Evolutionary conservation across 2,797 vertebrate species (phyloP).

Genomic region (Hyperoplus lanceolatus): DNA sequence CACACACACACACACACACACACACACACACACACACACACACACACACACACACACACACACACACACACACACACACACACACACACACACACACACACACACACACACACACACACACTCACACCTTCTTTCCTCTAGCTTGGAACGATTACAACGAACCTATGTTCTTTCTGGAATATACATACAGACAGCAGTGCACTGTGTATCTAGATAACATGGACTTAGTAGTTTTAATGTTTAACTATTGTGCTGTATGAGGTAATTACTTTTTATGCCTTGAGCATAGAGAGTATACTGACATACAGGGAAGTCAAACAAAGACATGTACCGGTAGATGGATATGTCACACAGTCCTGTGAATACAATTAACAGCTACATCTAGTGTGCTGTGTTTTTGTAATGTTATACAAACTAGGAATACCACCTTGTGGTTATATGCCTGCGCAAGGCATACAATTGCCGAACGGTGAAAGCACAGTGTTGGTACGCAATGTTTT

Average conservation of each 20-base stretch:
- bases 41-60: no score
- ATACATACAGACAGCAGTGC: not conserved
- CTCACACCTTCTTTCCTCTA: not conserved
- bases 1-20: constrained; percentile 10
- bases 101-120: constrained; percentile 6
- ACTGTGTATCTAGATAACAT: not conserved
- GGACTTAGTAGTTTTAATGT: not conserved
- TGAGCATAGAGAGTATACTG: no score
- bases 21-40: not conserved
- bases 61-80: constrained; percentile 10
- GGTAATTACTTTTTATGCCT: no score
- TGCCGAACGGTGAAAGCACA: no score
- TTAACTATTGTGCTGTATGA: no score
- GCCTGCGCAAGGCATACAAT: no score
- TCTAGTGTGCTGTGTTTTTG: not conserved
- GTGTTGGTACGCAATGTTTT: no score
- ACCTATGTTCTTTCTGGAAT: not conserved
- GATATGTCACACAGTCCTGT: not conserved
- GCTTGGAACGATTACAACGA: not conserved
- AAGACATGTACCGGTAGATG: not conserved
- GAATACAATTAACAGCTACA: not conserved
- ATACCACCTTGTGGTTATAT: no score
- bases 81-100: constrained; percentile 1
- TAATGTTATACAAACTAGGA: not conserved
- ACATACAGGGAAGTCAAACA: not conserved